Base-by-base conservation (phyloP, 2,797 vertebrate species). In the Cyclopterus lumpus region DNA sequence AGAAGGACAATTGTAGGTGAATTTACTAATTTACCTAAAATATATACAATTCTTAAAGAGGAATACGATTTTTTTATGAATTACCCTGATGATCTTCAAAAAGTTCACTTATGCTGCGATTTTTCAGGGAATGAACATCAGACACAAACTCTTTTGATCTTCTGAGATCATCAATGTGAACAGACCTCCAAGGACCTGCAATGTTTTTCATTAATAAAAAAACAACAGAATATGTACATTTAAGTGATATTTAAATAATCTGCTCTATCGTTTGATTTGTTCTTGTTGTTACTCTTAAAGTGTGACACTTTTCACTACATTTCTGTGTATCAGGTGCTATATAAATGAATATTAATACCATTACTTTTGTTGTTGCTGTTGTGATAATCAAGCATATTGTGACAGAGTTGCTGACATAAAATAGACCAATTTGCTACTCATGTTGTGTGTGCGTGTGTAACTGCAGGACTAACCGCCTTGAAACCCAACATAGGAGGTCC, bases 151-250 rank as follows among this genome's bases (percentile, higher is more conserved):
- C 84, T 9, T 86, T 92, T 63, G 95, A 94, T 22, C 87, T 91
- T 80, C 91, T 94, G 24, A 96, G 93, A 79, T 96, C 96, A 0
- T 96, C 96, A 0, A 96, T 95, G 59, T 96, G 96, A 80, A 96
- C 93, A 0, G 80, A 88, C 4, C 22, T 81, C 86, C 86, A 88
- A 36, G 15, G 67, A 53, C 79, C 86, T 88, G 55, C 24, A 1
- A 22, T 1, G 0, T 22, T 15, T 24, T 59, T 5, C 4, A 40
- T 40, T 40, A 6, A 42, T 15, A 0, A 4, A 42, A 42, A 64
- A 64, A 38, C 44, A 16, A 54, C 11, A 68, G 11, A 40, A 30
- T 3, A n/a, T 5, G 5, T 26, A 51, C n/a, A 10, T 30, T 55
- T 11, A 20, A 18, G 3, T 14, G 6, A 11, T 69, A 4, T 3